Base-by-base conservation (phyloP, 2,113 vertebrate species). In the Mastomys natalensis region DNA sequence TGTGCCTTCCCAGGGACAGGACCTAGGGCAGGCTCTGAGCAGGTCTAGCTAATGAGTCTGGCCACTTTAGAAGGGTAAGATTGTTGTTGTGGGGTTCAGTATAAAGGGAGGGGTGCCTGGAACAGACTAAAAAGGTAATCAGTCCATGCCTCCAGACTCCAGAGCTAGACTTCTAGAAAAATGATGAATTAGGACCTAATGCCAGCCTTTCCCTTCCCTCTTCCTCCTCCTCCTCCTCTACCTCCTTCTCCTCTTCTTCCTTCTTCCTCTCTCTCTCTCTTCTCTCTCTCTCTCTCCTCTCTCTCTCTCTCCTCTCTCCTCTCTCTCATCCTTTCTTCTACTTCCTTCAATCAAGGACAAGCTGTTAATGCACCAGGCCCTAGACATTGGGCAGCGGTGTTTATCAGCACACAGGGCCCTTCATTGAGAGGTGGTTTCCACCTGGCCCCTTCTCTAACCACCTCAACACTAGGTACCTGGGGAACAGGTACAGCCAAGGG, bases 341-440 rank as follows among this genome's bases (percentile, higher is more conserved):
- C 3, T 2, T 3, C 2, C 31, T 2, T 24, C 45, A 26, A 21
- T 11, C 0, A 12, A 68, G n/a, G 29, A 29, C 40, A 29, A 31
- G 1, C 40, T 45, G 15, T 43, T 24, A 77, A 34, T 1, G 12
- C 7, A 9, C 48, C n/a, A 58, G 60, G 48, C 48, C 21, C 55
- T 53, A 10, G 64, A 37, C 7, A 0, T 2, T 29, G 21, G 21
- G 24, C 0, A 7, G 45, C 31, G 16, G 1, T 6, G 45, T n/a
- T 31, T 31, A 7, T 19, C 2, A 29, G 19, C 5, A 8, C 40
- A 31, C 68, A 40, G 45, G 74, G 16, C 55, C 3, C 48, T 55
- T 43, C 19, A 3, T 0, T 9, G 60, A 17, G 19, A 88, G 45
- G 10, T 10, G 15, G n/a, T 26, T 37, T 43, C 21, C 3, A 0